Conservation (phyloP, 2,113 vertebrate genomes). For the Clarias macrocephalus region DNA sequence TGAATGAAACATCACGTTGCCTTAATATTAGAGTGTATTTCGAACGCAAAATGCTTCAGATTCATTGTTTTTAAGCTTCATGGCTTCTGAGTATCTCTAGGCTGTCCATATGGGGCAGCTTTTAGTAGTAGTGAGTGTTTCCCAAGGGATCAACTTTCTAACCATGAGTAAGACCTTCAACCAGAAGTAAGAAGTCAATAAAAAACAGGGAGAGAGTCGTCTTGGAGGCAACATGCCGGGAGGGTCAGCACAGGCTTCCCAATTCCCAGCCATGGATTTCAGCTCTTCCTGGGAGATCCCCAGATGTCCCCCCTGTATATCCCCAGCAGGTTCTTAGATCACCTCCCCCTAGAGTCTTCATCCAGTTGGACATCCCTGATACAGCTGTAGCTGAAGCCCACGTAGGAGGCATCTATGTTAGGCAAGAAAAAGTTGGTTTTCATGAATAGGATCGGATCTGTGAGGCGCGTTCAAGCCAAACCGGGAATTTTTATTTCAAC, state of each 20-base stretch:
- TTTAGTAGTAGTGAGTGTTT: too few species aligned
- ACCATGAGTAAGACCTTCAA: too few species aligned
- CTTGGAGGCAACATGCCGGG: too few species aligned
- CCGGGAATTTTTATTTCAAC: too few species aligned
- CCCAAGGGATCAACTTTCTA: too few species aligned
- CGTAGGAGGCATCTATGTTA: background rate
- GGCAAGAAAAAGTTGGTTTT: background rate
- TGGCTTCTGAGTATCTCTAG: background rate
- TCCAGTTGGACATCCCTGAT: background rate
- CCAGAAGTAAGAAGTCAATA: too few species aligned
- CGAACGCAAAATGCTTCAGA: background rate
- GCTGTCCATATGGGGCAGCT: background rate
- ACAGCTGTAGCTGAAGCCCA: background rate
- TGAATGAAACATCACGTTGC: background rate
- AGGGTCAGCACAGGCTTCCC: background rate
- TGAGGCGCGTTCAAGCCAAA: too few species aligned
- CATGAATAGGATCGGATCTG: background rate
- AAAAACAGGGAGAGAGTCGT: background rate
- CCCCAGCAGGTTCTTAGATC: background rate
- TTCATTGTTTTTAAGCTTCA: background rate
- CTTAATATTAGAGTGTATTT: background rate
- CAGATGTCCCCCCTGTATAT: constrained; percentile 3
- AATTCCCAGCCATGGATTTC: background rate
- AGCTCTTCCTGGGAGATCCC: background rate
- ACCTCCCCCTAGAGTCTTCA: background rate